Percentiles rank a stretch among this genome's conserved stretches.
phyloP scores from a whole-genome alignment of 2,113 vertebrate species.

The Pycnonotus jocosus region DNA sequence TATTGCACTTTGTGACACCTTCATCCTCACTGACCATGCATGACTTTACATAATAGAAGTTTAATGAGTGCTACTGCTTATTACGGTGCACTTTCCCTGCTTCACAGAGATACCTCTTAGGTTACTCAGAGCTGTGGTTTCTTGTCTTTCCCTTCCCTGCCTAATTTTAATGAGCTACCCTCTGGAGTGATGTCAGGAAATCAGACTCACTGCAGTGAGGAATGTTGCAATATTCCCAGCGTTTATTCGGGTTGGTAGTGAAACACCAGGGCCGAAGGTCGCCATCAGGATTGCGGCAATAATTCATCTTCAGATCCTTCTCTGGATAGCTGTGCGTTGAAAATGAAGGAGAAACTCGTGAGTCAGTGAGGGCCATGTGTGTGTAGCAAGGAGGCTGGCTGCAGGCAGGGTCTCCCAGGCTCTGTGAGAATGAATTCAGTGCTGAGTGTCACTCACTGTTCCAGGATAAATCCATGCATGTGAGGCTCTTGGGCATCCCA shows the following conservation, averaged over 20 bases:
- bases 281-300: slow-evolving; percentile 93
- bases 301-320: slow-evolving; percentile 88
- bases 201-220: slow-evolving; percentile 82
- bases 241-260: slow-evolving; percentile 76
- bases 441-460: slow-evolving; percentile 70
- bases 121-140: background rate
- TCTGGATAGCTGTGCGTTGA: slow-evolving; percentile 77
- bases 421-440: background rate
- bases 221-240: slow-evolving; percentile 90
- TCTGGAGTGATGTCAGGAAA: background rate
- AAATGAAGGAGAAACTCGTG: background rate
- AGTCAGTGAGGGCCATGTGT: background rate
- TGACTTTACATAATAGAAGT: background rate
- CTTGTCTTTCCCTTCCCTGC: background rate
- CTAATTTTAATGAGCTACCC: background rate
- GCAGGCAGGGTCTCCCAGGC: background rate
- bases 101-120: background rate
- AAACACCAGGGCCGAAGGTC: slow-evolving; percentile 93
- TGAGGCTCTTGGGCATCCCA: slow-evolving; percentile 89
- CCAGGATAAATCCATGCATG: slow-evolving; percentile 80
- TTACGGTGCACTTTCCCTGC: background rate
- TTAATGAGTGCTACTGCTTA: background rate
- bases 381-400: background rate
- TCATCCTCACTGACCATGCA: background rate
- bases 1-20: background rate